Evolutionary conservation across 2,888 invertebrate genomes (phyloP).

Genomic region (Acrobasis consociella): DNA sequence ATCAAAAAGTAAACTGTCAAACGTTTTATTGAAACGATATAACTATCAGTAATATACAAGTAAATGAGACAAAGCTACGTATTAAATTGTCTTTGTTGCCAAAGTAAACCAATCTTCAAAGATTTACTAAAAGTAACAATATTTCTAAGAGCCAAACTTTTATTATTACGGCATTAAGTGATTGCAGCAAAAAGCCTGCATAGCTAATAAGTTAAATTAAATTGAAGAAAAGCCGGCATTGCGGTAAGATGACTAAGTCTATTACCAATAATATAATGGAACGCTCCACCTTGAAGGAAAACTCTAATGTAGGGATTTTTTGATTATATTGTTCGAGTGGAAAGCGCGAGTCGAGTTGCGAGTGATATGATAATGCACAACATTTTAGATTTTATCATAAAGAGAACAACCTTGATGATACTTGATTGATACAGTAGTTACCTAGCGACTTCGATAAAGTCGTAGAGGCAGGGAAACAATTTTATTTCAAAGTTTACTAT

Average conservation of each 20-base stretch:
- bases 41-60: too few relatives aligned
- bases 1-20: too few relatives aligned
- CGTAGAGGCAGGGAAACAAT: too few relatives aligned
- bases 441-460: too few relatives aligned
- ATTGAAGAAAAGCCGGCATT: slow-evolving; percentile 59
- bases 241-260: slow-evolving; percentile 67
- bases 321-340: background rate
- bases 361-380: background rate
- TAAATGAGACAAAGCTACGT: too few relatives aligned
- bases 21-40: too few relatives aligned
- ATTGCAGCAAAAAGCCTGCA: slow-evolving; percentile 42
- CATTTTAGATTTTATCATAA: too few relatives aligned
- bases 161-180: slow-evolving; percentile 19
- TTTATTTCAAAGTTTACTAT: too few relatives aligned
- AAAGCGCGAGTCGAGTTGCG: background rate
- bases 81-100: too few relatives aligned
- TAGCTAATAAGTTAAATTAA: slow-evolving; percentile 41
- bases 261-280: slow-evolving; percentile 39
- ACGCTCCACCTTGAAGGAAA: slow-evolving; percentile 28
- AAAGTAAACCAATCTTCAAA: background rate
- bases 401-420: too few relatives aligned
- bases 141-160: slow-evolving; percentile 6
- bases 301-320: slow-evolving; percentile 25
- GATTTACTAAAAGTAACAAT: background rate
- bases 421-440: too few relatives aligned